Evolutionary conservation across 1,140 invertebrate species (phyloP).

Genomic region (Euwallacea similis): DNA sequence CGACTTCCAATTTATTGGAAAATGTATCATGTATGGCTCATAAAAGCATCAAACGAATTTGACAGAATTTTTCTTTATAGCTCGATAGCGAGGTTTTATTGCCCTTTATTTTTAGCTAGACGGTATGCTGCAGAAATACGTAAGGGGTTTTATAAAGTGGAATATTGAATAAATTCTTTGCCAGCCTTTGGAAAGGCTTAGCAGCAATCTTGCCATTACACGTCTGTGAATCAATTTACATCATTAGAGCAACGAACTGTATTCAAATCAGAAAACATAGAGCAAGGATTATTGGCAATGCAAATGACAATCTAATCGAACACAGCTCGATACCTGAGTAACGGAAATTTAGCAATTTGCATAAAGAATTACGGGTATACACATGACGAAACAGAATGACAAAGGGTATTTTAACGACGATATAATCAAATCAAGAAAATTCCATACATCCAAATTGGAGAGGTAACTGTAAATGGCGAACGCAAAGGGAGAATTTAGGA

Average conservation of each 20-base stretch:
- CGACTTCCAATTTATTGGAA: slow-evolving; percentile 30
- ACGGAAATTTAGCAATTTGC: background rate
- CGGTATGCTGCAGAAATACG: slow-evolving; percentile 10
- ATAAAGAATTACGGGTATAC: background rate
- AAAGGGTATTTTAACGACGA: no score
- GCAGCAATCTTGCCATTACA: background rate
- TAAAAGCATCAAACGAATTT: slow-evolving; percentile 33
- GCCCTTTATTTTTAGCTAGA: slow-evolving; percentile 22
- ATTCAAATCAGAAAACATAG: slow-evolving; percentile 4
- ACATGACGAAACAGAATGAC: background rate
- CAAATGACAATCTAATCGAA: slow-evolving; percentile 4
- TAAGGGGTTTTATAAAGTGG: slow-evolving; percentile 5
- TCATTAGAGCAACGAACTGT: slow-evolving; percentile 12
- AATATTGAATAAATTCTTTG: slow-evolving; percentile 2
- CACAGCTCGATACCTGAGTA: background rate
- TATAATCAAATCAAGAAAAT: slow-evolving; percentile 20
- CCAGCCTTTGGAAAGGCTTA: background rate
- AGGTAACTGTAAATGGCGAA: slow-evolving; percentile 7
- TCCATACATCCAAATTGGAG: background rate
- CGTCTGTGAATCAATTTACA: background rate
- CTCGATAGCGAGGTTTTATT: slow-evolving; percentile 21
- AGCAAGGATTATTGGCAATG: slow-evolving; percentile 10
- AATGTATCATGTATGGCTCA: slow-evolving; percentile 31
- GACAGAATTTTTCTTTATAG: slow-evolving; percentile 30
- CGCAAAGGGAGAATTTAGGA: slow-evolving; percentile 26